Percentiles rank a stretch among this genome's conserved stretches.
phyloP scores from a whole-genome alignment of 2,797 vertebrate genomes.

The Melopsittacus undulatus region DNA sequence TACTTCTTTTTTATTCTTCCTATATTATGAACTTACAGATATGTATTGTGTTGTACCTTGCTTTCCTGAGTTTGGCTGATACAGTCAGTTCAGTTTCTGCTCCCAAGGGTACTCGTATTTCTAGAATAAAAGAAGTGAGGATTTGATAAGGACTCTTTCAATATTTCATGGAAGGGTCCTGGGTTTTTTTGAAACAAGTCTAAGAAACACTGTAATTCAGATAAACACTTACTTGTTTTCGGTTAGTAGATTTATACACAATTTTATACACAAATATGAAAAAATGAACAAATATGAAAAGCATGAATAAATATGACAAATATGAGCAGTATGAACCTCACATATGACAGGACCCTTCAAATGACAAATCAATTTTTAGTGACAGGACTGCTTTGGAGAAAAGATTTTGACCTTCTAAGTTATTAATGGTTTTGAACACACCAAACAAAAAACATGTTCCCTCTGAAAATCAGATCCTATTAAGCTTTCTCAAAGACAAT shows the following conservation, averaged over 20 bases:
- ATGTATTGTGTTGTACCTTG: background rate
- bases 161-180: background rate
- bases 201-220: background rate
- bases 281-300: background rate
- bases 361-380: background rate
- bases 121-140: background rate
- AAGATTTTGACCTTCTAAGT: background rate
- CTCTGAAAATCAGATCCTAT: background rate
- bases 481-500: background rate
- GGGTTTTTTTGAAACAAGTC: background rate
- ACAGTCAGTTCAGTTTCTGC: background rate
- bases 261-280: background rate
- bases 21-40: background rate
- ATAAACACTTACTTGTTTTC: background rate
- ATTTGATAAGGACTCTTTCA: background rate
- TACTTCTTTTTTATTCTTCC: background rate
- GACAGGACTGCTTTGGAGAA: background rate
- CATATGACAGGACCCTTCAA: background rate
- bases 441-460: accelerated
- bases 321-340: background rate
- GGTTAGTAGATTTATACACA: background rate
- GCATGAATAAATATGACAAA: background rate
- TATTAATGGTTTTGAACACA: background rate
- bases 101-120: background rate
- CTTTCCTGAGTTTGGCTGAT: background rate